Base-by-base conservation (phyloP, 2,888 invertebrate species). In the Phoenoteleia sp. region DNA sequence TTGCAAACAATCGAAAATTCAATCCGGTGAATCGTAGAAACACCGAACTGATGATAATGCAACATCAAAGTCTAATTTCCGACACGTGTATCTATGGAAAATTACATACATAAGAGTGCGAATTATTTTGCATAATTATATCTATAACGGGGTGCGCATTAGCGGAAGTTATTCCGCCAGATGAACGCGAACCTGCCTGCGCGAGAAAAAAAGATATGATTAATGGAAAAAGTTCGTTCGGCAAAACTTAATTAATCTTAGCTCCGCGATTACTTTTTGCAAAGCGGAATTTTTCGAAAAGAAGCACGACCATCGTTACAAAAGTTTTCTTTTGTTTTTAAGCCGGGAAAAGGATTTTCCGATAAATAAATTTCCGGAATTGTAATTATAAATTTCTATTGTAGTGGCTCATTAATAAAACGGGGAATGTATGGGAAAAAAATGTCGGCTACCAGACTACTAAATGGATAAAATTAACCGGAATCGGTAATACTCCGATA, bases 391-490 rank as follows among this genome's bases (percentile, higher is more conserved):
- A 39, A 60, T 39, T 17, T 23, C n/a, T 1, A 29, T 39, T 36
- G 54, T 45, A 75, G 17, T 11, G 15, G 13, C 29, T 42, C 42
- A 21, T 62, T 75, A 75, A 75, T 75, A 75, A 64, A 54, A 47
- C 29, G 21, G 7, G 39, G 19, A 4, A 52, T 27, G n/a, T n/a
- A n/a, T n/a, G n/a, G n/a, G n/a, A 56, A 56, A 76, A 76, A 76
- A 76, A 76, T 66, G 56, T 76, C 66, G 66, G 56, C 66, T 45
- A 76, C 42, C 56, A 17, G 29, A 56, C 56, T 64, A 33, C n/a
- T 60, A 64, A 75, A 54, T 52, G 54, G 75, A 75, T 76, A 56
- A 76, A 76, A 66, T 64, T 76, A 76, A 66, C 54, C 56, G 56
- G 56, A 11, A 29, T 66, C 56, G 36, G 29, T 56, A 45, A 66